Percentiles rank a stretch among this genome's conserved stretches.
Conservation (phyloP, 2,113 vertebrate species). For the Neogale vison region DNA sequence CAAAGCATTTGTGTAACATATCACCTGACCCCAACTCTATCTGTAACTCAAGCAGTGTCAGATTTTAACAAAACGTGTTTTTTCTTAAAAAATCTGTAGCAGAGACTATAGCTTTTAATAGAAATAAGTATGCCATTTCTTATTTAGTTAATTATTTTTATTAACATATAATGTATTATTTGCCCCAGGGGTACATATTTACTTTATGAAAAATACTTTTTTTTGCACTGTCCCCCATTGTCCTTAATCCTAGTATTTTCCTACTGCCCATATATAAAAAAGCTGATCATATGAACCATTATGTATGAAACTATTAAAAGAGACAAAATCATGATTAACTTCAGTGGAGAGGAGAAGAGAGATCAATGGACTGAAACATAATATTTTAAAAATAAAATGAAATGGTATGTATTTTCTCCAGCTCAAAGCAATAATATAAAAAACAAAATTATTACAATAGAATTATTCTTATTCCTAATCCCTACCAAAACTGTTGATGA, state of each 20-base stretch:
- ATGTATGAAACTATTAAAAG: neutral
- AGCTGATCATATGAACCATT: neutral
- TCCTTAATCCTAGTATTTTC: neutral
- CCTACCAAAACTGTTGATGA: neutral
- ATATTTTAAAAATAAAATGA: neutral
- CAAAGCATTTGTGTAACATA: neutral
- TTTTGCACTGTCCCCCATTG: neutral
- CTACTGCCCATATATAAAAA: neutral
- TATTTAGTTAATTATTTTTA: too few species aligned
- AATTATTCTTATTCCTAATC: neutral
- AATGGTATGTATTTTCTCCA: neutral
- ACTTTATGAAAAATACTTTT: neutral
- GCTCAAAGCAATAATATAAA: neutral
- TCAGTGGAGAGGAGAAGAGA: neutral
- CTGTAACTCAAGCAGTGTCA: neutral
- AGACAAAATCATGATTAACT: neutral
- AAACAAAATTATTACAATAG: neutral
- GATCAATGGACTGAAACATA: neutral
- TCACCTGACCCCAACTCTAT: neutral
- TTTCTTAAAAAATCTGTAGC: neutral
- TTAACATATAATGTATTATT: too few species aligned
- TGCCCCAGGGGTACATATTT: neutral
- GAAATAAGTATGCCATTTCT: neutral
- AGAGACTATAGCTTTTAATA: neutral
- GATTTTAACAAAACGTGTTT: neutral